Evolutionary conservation across 1,140 invertebrate genomes (phyloP).

Genomic region (Spodoptera litura): DNA sequence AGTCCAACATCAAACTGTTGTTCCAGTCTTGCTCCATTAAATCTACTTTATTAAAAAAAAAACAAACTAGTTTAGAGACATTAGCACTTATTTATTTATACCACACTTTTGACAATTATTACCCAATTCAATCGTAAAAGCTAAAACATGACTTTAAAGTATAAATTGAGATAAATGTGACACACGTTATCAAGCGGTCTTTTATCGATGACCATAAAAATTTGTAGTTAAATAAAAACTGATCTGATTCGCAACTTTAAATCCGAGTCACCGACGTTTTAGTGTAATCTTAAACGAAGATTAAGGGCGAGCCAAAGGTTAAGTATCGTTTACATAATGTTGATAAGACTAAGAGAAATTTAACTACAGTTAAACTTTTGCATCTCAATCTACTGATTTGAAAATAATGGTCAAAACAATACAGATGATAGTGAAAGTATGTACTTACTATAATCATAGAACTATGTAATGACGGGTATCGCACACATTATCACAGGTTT

Average conservation of each 20-base stretch:
- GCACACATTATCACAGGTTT: constrained; percentile 74
- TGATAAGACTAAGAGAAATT: constrained; percentile 10
- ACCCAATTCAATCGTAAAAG: constrained; percentile 2
- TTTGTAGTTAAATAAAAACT: neutral
- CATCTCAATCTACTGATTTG: constrained; percentile 46
- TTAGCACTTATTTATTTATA: constrained; percentile 3
- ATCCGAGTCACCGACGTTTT: too few relatives aligned
- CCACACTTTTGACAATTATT: constrained; percentile 6
- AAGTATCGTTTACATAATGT: neutral
- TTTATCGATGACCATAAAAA: constrained; percentile 14
- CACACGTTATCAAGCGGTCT: constrained; percentile 2
- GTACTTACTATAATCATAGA: constrained; percentile 59
- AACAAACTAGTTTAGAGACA: neutral
- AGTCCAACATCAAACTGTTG: neutral
- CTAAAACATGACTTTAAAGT: constrained; percentile 4
- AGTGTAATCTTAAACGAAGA: too few relatives aligned
- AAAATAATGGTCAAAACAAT: constrained; percentile 67
- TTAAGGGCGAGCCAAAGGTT: too few relatives aligned
- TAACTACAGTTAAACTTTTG: constrained; percentile 6
- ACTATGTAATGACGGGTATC: constrained; percentile 72
- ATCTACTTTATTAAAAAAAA: neutral
- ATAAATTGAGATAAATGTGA: constrained; percentile 17
- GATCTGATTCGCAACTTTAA: too few relatives aligned
- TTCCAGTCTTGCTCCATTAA: neutral
- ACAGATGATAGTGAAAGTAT: constrained; percentile 75